Percentiles rank a stretch among this genome's conserved stretches.
Conservation (phyloP, 35 echinoderm and acorn worm genomes). For the Anneissia japonica region DNA sequence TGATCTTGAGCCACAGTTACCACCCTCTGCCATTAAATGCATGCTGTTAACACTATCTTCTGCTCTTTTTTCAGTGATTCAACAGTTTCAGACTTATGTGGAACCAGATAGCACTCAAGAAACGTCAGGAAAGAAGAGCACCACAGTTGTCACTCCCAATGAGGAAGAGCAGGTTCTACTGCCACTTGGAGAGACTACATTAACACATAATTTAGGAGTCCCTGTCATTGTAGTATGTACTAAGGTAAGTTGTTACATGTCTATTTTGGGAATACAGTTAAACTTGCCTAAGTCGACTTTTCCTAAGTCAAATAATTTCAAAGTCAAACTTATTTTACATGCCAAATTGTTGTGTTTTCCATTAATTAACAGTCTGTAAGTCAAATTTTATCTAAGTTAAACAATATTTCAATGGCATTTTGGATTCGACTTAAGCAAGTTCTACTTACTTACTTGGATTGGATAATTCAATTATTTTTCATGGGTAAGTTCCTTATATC, state of each 20-base stretch:
- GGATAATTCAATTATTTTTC: no score
- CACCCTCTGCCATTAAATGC: no score
- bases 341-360: background rate
- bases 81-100: conserved; percentile 90
- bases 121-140: conserved; percentile 39
- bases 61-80: conserved; percentile 46
- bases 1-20: no score
- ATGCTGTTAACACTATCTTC: background rate
- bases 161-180: conserved; percentile 88
- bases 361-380: background rate
- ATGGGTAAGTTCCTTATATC: no score
- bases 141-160: conserved; percentile 22
- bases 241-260: conserved; percentile 81
- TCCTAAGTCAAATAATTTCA: background rate
- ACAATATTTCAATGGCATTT: no score
- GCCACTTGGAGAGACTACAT: conserved; percentile 92
- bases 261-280: no score
- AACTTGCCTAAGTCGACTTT: background rate
- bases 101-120: conserved; percentile 82
- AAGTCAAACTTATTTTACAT: background rate
- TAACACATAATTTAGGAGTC: conserved; percentile 87
- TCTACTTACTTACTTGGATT: no score
- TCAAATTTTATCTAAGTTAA: no score
- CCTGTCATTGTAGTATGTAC: conserved; percentile 86
- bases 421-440: no score